These are phyloP conservation scores for Huso huso DNA, from an alignment of 2,797 vertebrate genomes.

Conservation along the genomic window DNA sequence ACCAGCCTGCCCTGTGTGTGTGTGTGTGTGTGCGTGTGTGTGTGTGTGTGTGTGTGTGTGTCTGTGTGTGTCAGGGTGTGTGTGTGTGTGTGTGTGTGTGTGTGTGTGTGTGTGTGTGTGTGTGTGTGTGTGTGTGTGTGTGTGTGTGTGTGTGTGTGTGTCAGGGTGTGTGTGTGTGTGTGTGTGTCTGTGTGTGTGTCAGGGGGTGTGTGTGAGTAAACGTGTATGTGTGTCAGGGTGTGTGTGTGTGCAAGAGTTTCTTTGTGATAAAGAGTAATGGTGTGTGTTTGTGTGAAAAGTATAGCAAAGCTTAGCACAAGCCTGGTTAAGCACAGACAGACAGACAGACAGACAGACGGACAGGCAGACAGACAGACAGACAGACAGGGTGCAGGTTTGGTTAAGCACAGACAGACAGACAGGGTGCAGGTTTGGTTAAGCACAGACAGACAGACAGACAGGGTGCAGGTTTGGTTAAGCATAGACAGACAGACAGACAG, in stretches of 20 bases:
- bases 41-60: conserved; percentile 2
- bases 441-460: too few species aligned
- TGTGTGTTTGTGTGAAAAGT: too few species aligned
- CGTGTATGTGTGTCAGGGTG: conserved; percentile 8
- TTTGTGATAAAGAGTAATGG: neutral
- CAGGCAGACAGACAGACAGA: too few species aligned
- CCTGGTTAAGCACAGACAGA: too few species aligned
- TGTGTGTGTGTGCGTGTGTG: conserved; percentile 14
- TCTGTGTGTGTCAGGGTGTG: conserved; percentile 5
- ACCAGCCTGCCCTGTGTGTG: neutral
- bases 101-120: conserved; percentile 14
- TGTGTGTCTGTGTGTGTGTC: conserved; percentile 3
- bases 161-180: conserved; percentile 9
- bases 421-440: too few species aligned
- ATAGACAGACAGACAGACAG: too few species aligned
- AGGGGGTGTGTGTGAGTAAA: conserved; percentile 9
- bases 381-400: too few species aligned
- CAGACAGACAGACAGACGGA: too few species aligned
- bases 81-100: conserved; percentile 9
- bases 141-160: too few species aligned
- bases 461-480: too few species aligned
- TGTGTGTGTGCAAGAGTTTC: neutral
- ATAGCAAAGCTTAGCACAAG: too few species aligned
- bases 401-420: too few species aligned
- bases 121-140: neutral